Evolutionary conservation across 1,140 invertebrate species (phyloP), one percentile per base, ranked within the genome.

Genomic region (Temnothorax curvispinosus): DNA sequence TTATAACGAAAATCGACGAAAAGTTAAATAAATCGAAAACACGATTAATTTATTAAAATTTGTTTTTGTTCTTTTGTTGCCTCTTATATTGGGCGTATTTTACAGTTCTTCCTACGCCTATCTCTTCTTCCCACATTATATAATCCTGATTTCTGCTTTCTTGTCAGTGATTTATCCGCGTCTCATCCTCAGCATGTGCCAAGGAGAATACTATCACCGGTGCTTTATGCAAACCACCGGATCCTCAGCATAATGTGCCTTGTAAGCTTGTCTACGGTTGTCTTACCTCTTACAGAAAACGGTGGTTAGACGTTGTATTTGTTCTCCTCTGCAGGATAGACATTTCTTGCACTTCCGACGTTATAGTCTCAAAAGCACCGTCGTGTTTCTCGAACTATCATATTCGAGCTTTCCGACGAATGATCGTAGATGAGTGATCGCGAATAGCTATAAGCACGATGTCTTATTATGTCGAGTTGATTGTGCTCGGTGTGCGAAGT

Each of bases 221-320:
- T 75, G 85, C 89, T 89, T 91, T 88, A 91, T 92, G 91, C 84
- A 92, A 91, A 92, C 88, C 80, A 62, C 87, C 78, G 62, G 85
- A 91, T 92, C 77, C 18, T 80, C 67, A 58, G 85, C 87, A 91
- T 92, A 92, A 92, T 91, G 74, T 82, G 80, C 74, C 75, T 87
- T 84, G 86, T 90, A 92, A 92, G 89, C 81, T 87, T 88, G 87
- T 88, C 90, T 88, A 89, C 88, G 88, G 75, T 89, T 91, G 90
- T 90, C 90, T 91, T 91, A 76, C 64, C 90, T 80, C 89, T 91
- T 78, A 86, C 54, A 89, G 87, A 90, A 90, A 81, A 91, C 50
- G 75, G 21, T 64, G 72, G 74, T 47, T 82, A 85, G 86, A 81
- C 76, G 52, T 87, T 71, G 67, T 56, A 71, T 27, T 60, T 75